Percentiles rank a stretch among this genome's conserved stretches.
Conservation (phyloP, 2,888 invertebrate species). For the Agrotis exclamationis region DNA sequence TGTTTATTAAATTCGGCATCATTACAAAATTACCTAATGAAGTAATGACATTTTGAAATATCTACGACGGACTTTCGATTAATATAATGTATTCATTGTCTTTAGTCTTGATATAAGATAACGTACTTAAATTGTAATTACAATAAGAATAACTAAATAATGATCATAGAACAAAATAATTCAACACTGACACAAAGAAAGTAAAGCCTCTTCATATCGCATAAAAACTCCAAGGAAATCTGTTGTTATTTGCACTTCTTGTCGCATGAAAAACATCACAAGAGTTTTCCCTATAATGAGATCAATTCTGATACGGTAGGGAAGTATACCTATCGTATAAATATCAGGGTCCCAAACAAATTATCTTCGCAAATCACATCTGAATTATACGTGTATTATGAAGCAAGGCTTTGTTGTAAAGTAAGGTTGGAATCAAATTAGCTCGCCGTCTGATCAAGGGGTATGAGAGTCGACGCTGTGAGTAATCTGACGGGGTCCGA, state of each 20-base stretch:
- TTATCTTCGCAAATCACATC: slow-evolving; percentile 17
- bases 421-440: too few species aligned
- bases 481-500: too few species aligned
- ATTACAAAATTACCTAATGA: not conserved
- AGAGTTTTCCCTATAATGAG: slow-evolving; percentile 40
- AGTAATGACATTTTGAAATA: not conserved
- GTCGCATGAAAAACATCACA: slow-evolving; percentile 6
- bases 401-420: not conserved
- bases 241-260: slow-evolving; percentile 40
- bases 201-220: not conserved
- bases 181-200: slow-evolving; percentile 2
- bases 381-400: slow-evolving; percentile 29
- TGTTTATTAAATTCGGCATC: too few species aligned
- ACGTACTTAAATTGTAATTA: too few species aligned
- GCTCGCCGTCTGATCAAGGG: too few species aligned
- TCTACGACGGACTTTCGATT: too few species aligned
- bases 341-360: slow-evolving; percentile 22
- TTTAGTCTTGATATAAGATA: too few species aligned
- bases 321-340: slow-evolving; percentile 20
- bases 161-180: too few species aligned
- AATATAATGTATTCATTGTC: too few species aligned
- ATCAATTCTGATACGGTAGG: slow-evolving; percentile 42
- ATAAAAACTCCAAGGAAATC: slow-evolving; percentile 21
- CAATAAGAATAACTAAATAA: too few species aligned
- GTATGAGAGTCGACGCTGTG: too few species aligned